Conservation (phyloP, 2,797 vertebrate species). For the Oryzias dopingdopingensis region DNA sequence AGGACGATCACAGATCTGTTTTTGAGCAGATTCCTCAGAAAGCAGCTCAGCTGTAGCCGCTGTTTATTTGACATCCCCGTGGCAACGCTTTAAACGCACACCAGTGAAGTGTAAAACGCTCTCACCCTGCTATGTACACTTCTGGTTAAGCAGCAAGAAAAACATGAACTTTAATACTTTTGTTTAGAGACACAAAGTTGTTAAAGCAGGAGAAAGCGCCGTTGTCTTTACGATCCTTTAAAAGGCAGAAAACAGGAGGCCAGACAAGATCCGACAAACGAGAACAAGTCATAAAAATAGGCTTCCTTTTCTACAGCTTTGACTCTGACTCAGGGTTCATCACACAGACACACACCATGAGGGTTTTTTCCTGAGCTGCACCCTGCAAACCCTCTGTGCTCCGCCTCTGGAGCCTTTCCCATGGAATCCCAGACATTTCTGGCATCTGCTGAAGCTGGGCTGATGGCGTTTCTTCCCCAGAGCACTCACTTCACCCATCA, state of each 20-base stretch:
- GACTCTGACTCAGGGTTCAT: constrained; percentile 21
- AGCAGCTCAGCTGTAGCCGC: constrained; percentile 5
- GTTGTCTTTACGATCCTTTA: not conserved
- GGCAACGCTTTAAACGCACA: not conserved
- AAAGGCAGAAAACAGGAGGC: constrained; percentile 3
- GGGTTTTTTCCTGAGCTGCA: constrained; percentile 57
- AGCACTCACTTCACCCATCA: constrained; percentile 33
- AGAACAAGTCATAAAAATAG: constrained; percentile 19
- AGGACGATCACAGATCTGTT: too few species aligned
- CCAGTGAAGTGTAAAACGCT: not conserved
- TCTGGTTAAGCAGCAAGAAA: not conserved
- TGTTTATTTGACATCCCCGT: constrained; percentile 22
- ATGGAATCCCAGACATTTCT: constrained; percentile 80
- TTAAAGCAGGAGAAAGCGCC: constrained; percentile 3
- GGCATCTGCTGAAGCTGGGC: constrained; percentile 72
- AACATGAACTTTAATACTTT: not conserved
- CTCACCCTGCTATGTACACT: not conserved
- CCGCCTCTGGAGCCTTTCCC: constrained; percentile 69
- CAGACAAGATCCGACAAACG: constrained; percentile 36
- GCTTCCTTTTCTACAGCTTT: not conserved
- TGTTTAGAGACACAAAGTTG: not conserved
- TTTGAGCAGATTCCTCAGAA: not conserved
- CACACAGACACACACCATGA: constrained; percentile 21
- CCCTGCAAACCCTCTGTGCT: constrained; percentile 62
- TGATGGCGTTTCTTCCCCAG: constrained; percentile 60